Evolutionary conservation across 2,888 invertebrate species (phyloP), one percentile per base, ranked within the genome.

Genomic region (Melinopterus prodromus): DNA sequence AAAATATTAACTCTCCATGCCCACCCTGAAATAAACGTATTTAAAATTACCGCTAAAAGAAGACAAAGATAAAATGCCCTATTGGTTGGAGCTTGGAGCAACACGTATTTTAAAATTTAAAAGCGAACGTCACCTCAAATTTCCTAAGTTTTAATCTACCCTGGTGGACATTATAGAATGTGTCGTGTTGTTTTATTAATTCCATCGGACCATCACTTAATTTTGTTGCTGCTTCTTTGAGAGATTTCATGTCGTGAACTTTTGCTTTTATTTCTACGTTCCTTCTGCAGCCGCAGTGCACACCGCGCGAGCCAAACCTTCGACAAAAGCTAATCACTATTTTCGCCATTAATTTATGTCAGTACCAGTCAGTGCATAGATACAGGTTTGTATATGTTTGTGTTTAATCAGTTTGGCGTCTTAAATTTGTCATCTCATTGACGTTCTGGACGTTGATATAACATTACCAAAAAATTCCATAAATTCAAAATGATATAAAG

Each of bases 1-100:
- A 98, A 83, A 92, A 94, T 53, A 98, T 95, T 69, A 98, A 89
- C 83, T 95, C 93, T 0, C 94, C 91, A 71, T 88, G 85, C 16
- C 88, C 89, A 85, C 92, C 91, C 90, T 93, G 84, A 38, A 88
- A 89, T 71, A 71, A 81, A 79, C 53, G 6, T 26, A 72, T 71
- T 69, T 16, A 36, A 77, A 53, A 72, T 72, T 72, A 5, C 16
- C 72, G 6, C n/a, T 7, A 26, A 26, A 53, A 53, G 53, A 53
- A 53, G 12, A 12, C 53, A 53, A 4, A 6, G 26, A 26, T 2
- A 26, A 26, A 26, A 26, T 26, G 26, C 26, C 26, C 26, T 26
- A 26, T 26, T 3, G 26, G 26, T 26, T 26, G 26, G 26, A 26
- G 26, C 26, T 26, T 26, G 26, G 26, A 26, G 26, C 26, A 26